These are phyloP conservation scores for Crossocerus cetratus DNA, from an alignment of 2,888 invertebrate genomes.

Conservation along the genomic window DNA sequence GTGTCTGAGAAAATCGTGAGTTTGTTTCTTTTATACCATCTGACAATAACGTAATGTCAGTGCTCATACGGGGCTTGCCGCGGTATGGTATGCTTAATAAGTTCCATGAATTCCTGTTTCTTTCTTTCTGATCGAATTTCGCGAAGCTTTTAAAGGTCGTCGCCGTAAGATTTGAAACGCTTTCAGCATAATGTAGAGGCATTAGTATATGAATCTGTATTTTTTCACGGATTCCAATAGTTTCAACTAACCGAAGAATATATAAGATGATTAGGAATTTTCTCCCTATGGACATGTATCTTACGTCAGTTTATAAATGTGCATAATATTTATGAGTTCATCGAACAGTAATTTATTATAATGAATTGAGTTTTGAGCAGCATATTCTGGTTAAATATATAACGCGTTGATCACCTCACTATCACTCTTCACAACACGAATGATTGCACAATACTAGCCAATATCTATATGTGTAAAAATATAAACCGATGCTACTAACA, in stretches of 20 bases:
- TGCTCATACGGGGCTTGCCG: constrained; percentile 38
- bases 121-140: constrained; percentile 12
- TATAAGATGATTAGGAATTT: constrained; percentile 16
- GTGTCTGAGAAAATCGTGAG: constrained; percentile 50
- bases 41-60: constrained; percentile 52
- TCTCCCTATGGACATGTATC: constrained; percentile 27
- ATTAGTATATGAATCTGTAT: background rate
- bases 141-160: background rate
- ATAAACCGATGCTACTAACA: too few species aligned
- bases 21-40: constrained; percentile 51
- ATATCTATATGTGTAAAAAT: constrained; percentile 36
- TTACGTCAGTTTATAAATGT: constrained; percentile 4
- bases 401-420: constrained; percentile 23
- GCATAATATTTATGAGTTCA: background rate
- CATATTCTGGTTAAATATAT: constrained; percentile 33
- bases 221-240: constrained; percentile 12
- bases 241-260: background rate
- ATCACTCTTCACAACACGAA: constrained; percentile 12
- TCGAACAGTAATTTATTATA: constrained; percentile 12
- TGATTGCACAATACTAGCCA: constrained; percentile 57
- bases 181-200: background rate
- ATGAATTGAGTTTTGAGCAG: constrained; percentile 1
- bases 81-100: constrained; percentile 23
- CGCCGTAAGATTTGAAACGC: background rate
- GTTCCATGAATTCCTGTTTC: constrained; percentile 22